A percentile compares a stretch with the other conserved stretches of the same genome.
These are phyloP conservation scores for Varanus salvator DNA, from an alignment of 2,113 vertebrate species.

Conservation along the genomic window DNA sequence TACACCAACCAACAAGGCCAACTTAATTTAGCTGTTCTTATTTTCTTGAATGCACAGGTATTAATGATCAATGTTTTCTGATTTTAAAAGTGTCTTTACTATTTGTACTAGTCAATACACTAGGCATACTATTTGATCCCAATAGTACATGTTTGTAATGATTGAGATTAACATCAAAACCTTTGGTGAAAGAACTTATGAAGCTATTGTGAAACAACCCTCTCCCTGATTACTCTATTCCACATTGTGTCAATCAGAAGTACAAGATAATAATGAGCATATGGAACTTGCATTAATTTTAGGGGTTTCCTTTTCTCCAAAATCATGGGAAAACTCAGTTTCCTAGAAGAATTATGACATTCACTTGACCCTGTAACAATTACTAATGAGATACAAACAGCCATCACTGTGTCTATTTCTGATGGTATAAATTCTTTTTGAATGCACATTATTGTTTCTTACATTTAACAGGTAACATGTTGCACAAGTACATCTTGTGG, in stretches of 20 bases:
- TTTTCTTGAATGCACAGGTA: not conserved
- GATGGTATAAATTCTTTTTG: not conserved
- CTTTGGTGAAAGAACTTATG: not conserved
- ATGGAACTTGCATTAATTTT: not conserved
- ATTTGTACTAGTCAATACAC: not conserved
- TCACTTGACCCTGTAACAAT: not conserved
- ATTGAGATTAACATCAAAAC: not conserved
- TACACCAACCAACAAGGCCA: no score
- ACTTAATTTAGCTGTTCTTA: not conserved
- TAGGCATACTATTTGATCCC: not conserved
- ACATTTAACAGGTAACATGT: accelerated
- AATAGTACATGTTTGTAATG: not conserved
- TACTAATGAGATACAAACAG: not conserved
- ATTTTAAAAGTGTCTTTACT: not conserved
- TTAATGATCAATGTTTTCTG: not conserved
- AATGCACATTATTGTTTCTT: not conserved
- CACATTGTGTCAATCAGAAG: not conserved
- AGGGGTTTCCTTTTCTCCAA: not conserved
- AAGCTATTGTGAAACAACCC: not conserved
- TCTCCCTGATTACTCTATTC: not conserved
- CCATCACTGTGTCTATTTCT: not conserved
- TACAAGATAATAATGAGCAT: not conserved
- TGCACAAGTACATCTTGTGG: not conserved
- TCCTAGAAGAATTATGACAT: not conserved
- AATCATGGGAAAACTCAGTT: not conserved